Base-by-base conservation (phyloP, 30 jellyfish, hydroid and myxozoan genomes). In the Hydractinia symbiolongicarpus region DNA sequence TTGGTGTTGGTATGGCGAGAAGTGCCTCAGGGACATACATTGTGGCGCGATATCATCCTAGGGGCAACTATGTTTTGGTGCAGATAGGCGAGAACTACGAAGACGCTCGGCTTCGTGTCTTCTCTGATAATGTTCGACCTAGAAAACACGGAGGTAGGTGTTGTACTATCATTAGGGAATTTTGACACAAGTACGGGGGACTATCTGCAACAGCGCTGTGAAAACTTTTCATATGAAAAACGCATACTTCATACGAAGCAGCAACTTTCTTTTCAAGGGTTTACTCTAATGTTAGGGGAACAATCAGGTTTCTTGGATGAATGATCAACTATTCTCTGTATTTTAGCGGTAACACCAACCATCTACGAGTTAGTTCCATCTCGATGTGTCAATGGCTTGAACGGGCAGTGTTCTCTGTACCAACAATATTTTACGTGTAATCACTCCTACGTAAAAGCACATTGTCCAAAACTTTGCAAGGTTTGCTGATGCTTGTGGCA, bases 41-140 rank as follows among this genome's bases (percentile, higher is more conserved):
- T 64, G 74, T 64, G 19, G 74, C 74, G 8, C 19, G 74, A 64
- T 64, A 64, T 64, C 9, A 6, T n/a, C 17, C 19, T 0, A 7
- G 40, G 16, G 74, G 74, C 9, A 64, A 64, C 40, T 64, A 7
- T 64, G 4, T 64, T 64, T 44, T 64, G 4, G 44, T 30, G 44
- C 44, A 2, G 44, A 30, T 30, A 30, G 74, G 74, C 7, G 74
- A 64, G 40, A n/a, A 44, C 19, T 44, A 44, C 9, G 17, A 13
- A 7, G 74, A 44, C 19, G 74, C 74, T 64, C 74, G 74, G 19
- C 8, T 64, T 64, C 74, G 74, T 64, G 74, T 64, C 7, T 64
- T 6, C 74, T n/a, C 19, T 13, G 74, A 64, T 7, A 13, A 64
- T 0, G 74, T 64, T 44, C 9, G 1, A 13, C 74, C 6, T 1